Base-by-base conservation (phyloP, 2,888 invertebrate species). In the Ecliptopera silaceata region DNA sequence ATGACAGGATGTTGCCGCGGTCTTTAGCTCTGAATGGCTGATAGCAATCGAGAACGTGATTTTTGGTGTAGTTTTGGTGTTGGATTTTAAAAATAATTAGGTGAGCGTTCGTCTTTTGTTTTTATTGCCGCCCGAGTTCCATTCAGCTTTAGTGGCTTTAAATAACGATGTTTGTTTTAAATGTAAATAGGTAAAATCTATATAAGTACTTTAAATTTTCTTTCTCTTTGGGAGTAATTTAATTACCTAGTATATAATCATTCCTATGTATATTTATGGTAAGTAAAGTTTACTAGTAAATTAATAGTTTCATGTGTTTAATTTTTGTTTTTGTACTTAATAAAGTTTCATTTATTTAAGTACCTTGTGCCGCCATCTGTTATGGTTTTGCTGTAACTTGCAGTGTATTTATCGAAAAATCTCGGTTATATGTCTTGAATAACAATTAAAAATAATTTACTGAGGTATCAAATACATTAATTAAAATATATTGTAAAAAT, bases 1-100 rank as follows among this genome's bases (percentile, higher is more conserved):
- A 83, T 84, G 88, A 84, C 86, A 83, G 84, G 81, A 82, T 81
- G 78, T 45, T 41, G 47, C 50, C 68, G 79, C 75, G 80, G 75
- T 80, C 75, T 73, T 78, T 75, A 62, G 72, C 71, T 70, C 75
- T 80, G 76, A 76, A 68, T 75, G 69, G 53, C 65, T 57, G 86
- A 86, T 86, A 82, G 77, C 70, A 68, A 85, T 87, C 84, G 75
- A 56, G 15, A 72, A 74, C 66, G 72, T 64, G 64, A 68, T 70
- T 77, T 75, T 72, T 69, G 75, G 78, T 79, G 77, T 59, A 57
- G 54, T 50, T 53, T 53, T 32, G 48, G 41, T 66, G 73, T 74
- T 65, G 61, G 53, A 61, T 60, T 57, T 52, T 61, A 56, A 58
- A 41, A 42, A 42, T 54, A 59, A 55, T 59, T 50, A 58, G 49